A percentile compares a stretch with the other conserved stretches of the same genome.
phyloP scores from a whole-genome alignment of 2,113 vertebrate genomes.

The Gallinago paraguaiae region DNA sequence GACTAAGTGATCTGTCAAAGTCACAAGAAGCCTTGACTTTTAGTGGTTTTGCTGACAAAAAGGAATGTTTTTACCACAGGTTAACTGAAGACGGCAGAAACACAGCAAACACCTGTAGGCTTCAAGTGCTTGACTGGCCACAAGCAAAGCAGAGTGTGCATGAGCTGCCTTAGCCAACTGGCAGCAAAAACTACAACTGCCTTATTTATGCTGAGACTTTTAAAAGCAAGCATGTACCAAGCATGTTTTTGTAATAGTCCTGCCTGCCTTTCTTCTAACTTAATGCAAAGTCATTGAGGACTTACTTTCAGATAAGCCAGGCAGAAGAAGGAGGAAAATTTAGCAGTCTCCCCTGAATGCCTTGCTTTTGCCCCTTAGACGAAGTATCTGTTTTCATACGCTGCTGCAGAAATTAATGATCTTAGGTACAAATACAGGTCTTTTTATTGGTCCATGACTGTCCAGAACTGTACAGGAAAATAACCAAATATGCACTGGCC shows the following conservation, averaged over 20 bases:
- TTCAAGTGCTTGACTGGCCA: neutral
- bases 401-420: neutral
- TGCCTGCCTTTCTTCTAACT: neutral
- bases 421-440: neutral
- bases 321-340: neutral
- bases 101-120: neutral
- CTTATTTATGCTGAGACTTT: neutral
- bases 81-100: neutral
- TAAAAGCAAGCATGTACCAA: neutral
- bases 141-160: neutral
- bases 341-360: neutral
- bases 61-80: neutral
- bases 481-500: neutral
- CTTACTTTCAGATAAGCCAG: neutral
- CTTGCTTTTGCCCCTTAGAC: neutral
- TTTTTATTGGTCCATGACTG: neutral
- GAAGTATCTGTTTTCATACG: neutral
- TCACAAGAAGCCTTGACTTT: neutral
- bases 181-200: neutral
- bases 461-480: neutral
- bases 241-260: neutral
- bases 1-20: neutral
- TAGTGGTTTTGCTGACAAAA: neutral
- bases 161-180: neutral
- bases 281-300: neutral